phyloP scores from a whole-genome alignment of 2,113 vertebrate species.

The Bubo bubo region DNA sequence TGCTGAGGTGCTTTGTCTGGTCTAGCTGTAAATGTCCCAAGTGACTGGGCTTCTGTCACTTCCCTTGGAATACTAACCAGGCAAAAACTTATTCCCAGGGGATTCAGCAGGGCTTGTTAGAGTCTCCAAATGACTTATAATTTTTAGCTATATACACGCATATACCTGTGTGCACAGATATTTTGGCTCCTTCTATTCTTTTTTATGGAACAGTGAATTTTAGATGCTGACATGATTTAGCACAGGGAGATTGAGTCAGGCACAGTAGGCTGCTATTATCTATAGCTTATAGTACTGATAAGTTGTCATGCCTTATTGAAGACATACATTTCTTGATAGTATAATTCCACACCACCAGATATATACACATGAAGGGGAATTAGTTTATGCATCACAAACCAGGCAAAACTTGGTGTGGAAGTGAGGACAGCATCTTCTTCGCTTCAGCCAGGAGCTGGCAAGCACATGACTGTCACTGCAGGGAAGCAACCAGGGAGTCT shows the following conservation, averaged over 20 bases:
- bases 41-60: neutral
- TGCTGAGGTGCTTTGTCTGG: neutral
- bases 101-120: neutral
- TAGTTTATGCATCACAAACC: neutral
- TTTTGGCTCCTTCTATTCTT: neutral
- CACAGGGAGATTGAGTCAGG: neutral
- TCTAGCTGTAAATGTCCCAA: neutral
- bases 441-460: neutral
- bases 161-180: neutral
- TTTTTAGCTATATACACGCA: neutral
- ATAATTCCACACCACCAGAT: neutral
- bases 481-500: neutral
- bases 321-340: neutral
- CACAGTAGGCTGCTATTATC: neutral
- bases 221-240: conserved; percentile 33
- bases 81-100: neutral
- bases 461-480: neutral
- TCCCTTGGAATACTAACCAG: neutral
- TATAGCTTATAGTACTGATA: neutral
- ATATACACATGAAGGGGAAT: neutral
- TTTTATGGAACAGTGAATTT: conserved; percentile 23
- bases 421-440: neutral
- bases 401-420: neutral
- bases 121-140: neutral
- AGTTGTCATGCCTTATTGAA: neutral